Evolutionary conservation across 2,113 vertebrate species (phyloP).

Genomic region (Ivindomyrus marchei): DNA sequence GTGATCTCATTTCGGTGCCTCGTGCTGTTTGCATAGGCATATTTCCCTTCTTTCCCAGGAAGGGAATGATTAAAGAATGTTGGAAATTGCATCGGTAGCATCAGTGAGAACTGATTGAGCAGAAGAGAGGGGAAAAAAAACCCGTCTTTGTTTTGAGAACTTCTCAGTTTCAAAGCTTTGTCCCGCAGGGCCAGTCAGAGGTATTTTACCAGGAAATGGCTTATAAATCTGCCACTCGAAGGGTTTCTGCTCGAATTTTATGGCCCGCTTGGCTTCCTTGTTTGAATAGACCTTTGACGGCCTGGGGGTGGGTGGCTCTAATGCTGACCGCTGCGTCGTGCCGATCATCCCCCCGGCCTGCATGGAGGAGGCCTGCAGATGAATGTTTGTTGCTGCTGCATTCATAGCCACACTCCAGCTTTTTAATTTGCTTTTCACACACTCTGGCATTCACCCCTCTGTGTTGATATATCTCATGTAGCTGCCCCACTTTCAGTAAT

Average conservation of each 20-base stretch:
- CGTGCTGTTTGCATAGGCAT: neutral
- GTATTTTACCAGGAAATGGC: neutral
- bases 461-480: neutral
- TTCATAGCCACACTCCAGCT: neutral
- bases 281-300: neutral
- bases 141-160: neutral
- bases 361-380: neutral
- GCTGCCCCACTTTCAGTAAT: neutral
- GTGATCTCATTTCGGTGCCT: neutral
- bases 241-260: neutral
- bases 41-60: neutral
- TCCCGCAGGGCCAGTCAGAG: neutral
- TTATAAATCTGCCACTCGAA: neutral
- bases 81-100: constrained; percentile 5
- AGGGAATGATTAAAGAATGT: neutral
- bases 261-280: neutral
- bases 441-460: neutral
- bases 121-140: neutral
- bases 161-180: neutral
- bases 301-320: neutral
- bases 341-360: neutral
- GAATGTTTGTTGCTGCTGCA: neutral
- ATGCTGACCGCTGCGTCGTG: neutral
- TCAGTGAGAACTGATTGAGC: neutral
- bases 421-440: neutral